phyloP scores from a whole-genome alignment of 2,888 invertebrate genomes.

The Andrena camellia region DNA sequence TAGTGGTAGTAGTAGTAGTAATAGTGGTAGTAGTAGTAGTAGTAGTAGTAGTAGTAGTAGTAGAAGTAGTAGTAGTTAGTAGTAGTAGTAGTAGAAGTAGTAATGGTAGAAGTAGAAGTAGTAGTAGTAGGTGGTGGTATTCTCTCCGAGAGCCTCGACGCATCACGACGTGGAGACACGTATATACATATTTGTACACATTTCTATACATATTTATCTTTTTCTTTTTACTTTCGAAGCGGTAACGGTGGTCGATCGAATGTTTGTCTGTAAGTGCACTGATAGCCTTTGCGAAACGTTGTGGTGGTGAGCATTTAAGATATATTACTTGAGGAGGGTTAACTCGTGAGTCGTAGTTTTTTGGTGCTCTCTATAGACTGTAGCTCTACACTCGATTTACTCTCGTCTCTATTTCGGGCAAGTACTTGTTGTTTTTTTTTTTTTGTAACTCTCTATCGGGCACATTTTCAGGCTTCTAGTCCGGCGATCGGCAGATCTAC shows the following conservation, averaged over 20 bases:
- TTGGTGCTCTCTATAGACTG: constrained; percentile 58
- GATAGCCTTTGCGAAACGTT: constrained; percentile 82
- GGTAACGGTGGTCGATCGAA: constrained; percentile 82
- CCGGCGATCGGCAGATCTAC: constrained; percentile 83
- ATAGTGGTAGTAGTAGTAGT: not conserved
- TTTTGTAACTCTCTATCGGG: constrained; percentile 30
- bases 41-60: too few species aligned
- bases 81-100: not conserved
- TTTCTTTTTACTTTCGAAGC: constrained; percentile 43
- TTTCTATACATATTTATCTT: constrained; percentile 23
- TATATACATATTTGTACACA: constrained; percentile 34
- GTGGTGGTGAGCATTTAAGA: constrained; percentile 77
- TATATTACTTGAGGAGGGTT: constrained; percentile 52
- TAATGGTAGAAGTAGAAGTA: not conserved
- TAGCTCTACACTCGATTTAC: constrained; percentile 50
- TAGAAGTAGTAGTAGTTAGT: too few species aligned
- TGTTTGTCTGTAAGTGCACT: constrained; percentile 85
- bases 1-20: too few species aligned
- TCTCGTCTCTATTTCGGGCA: constrained; percentile 9
- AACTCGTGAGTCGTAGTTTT: constrained; percentile 53
- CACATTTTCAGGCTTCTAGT: constrained; percentile 53
- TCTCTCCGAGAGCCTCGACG: constrained; percentile 55
- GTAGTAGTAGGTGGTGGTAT: constrained; percentile 3
- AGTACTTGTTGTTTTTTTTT: constrained; percentile 30
- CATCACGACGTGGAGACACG: constrained; percentile 49